Evolutionary conservation across 2,113 vertebrate genomes (phyloP), one percentile per base, ranked within the genome.

Genomic region (Amphiprion ocellaris): DNA sequence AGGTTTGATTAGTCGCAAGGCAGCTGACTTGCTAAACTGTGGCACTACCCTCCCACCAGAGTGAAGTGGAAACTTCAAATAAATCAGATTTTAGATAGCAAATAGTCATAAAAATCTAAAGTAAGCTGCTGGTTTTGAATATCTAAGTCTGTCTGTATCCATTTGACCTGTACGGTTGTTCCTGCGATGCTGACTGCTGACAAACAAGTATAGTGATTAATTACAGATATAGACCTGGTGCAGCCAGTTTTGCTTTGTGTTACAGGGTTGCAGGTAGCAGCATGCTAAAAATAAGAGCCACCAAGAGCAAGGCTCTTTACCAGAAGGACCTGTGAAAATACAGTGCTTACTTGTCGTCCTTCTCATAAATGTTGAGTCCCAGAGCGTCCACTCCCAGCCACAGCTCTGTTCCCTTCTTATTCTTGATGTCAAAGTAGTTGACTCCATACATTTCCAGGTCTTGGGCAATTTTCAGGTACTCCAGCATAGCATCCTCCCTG

Each of bases 391-490:
- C 98, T 4, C 98, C 98, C 64, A 99, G 94, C 95, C 96, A 97
- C 66, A 99, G 95, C 69, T 98, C 97, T 10, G 97, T 98, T 67
- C 98, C 98, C 89, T 99, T 99, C 93, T 99, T 99, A 69, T 99
- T 99, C 92, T 99, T 99, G 82, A 99, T 99, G 88, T 99, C 97
- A 54, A 99, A 99, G 81, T 99, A 99, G 93, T 99, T 99, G 78
- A 99, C 97, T 5, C 98, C 98, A 6, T 99, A 99, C 98, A 99
- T 99, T 75, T 99, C 98, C 90, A 99, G 92, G 87, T 99, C 98
- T 89, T 99, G 98, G 24, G 96, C 97, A 12, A 99, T 99, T 94
- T 99, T 99, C 91, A 99, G 92, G 80, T 99, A 99, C 87, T 99
- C 98, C 87, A 99, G 54, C 96, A 99, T 99, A 3, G 97, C 96